Evolutionary conservation across 1,140 invertebrate species (phyloP).

Genomic region (Oreohelix idahoensis): DNA sequence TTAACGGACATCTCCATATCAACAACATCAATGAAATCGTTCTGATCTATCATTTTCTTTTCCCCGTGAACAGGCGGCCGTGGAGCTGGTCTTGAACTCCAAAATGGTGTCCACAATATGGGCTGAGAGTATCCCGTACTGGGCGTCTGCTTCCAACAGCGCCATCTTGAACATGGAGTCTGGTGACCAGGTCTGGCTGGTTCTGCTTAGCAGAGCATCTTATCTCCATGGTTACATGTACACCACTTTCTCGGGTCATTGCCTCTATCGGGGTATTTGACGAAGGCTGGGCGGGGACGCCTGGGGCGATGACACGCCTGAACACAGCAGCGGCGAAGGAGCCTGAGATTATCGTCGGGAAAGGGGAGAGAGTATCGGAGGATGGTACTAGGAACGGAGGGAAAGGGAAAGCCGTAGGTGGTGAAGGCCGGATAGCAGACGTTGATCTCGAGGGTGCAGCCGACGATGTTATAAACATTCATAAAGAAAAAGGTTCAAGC

Average conservation of each 20-base stretch:
- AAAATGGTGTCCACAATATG: slow-evolving; percentile 69
- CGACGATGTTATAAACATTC: not conserved
- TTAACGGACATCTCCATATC: no score
- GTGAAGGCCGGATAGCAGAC: no score
- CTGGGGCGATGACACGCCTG: not conserved
- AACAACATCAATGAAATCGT: no score
- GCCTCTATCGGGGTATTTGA: slow-evolving; percentile 61
- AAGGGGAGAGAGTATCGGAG: not conserved
- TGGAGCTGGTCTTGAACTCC: slow-evolving; percentile 64
- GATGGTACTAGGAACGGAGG: not conserved
- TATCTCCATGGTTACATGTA: slow-evolving; percentile 72
- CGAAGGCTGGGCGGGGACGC: slow-evolving; percentile 23
- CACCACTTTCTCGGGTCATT: slow-evolving; percentile 70
- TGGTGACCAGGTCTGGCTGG: slow-evolving; percentile 69
- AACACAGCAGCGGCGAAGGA: not conserved
- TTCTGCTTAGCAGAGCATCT: slow-evolving; percentile 61
- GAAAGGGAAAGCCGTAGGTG: not conserved
- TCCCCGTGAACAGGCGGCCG: slow-evolving; percentile 68
- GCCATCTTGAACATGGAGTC: slow-evolving; percentile 65
- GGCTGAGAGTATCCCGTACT: slow-evolving; percentile 72
- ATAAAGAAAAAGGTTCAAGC: not conserved
- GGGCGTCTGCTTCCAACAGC: slow-evolving; percentile 68
- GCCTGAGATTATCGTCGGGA: not conserved
- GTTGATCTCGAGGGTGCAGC: not conserved
- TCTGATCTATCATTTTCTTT: no score